phyloP scores from a whole-genome alignment of 2,113 vertebrate genomes.

The Rhipidura dahli region DNA sequence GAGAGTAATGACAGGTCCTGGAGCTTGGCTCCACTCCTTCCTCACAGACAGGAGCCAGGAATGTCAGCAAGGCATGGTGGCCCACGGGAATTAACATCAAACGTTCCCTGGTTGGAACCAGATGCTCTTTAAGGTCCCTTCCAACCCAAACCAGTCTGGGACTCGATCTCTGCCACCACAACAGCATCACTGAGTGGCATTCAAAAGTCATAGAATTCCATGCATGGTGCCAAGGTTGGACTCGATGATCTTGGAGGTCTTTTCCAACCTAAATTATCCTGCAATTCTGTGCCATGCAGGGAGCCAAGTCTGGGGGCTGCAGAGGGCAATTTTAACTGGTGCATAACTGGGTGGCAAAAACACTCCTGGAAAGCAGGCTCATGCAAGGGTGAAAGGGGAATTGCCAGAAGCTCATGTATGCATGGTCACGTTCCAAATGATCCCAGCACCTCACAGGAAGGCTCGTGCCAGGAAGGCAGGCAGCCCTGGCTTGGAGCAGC shows the following conservation, averaged over 20 bases:
- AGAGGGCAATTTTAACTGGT: background rate
- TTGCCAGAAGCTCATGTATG: background rate
- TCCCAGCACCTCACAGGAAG: background rate
- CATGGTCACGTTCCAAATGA: accelerated
- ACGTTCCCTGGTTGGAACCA: background rate
- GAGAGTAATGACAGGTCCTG: background rate
- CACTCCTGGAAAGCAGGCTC: background rate
- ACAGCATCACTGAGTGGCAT: background rate
- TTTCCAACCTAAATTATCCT: background rate
- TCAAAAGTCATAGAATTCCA: background rate
- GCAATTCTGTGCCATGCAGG: too few species aligned
- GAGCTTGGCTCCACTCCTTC: background rate
- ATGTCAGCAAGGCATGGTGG: background rate
- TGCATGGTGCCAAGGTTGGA: background rate
- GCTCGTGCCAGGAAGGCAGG: background rate
- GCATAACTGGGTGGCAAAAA: background rate
- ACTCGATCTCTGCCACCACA: background rate
- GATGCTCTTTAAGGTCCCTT: background rate
- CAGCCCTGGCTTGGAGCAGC: background rate
- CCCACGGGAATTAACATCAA: background rate
- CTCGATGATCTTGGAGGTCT: background rate
- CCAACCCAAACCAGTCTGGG: background rate
- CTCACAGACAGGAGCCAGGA: background rate
- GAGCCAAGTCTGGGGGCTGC: background rate
- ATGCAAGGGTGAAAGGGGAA: background rate